Evolutionary conservation across 2,888 invertebrate genomes (phyloP).

Genomic region (Ectemnius lituratus): DNA sequence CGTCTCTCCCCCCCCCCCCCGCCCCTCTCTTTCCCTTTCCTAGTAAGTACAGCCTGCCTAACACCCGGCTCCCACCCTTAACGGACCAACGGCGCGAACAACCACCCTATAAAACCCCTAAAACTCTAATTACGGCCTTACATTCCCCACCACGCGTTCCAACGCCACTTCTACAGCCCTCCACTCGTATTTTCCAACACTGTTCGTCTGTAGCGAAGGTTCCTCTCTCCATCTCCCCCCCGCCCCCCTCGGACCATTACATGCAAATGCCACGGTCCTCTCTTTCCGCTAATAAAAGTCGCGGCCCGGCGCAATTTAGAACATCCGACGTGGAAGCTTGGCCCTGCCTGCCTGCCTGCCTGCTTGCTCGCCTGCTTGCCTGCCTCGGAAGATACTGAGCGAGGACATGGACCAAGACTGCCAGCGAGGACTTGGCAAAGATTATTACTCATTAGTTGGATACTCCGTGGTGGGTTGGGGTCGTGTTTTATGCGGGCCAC

Average conservation of each 20-base stretch:
- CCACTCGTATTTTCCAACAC: constrained; percentile 59
- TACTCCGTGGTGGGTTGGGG: constrained; percentile 14
- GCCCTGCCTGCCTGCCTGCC: constrained; percentile 38
- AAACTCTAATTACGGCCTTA: constrained; percentile 75
- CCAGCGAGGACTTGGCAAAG: constrained; percentile 32
- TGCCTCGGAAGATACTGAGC: constrained; percentile 41
- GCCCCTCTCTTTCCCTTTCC: neutral
- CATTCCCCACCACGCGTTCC: constrained; percentile 48
- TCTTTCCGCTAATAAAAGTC: constrained; percentile 75
- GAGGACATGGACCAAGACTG: constrained; percentile 45
- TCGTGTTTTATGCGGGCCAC: constrained; percentile 41
- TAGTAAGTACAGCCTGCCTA: constrained; percentile 27
- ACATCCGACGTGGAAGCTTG: constrained; percentile 60
- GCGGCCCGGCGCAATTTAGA: constrained; percentile 65
- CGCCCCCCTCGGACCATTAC: constrained; percentile 67
- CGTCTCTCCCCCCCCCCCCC: no score
- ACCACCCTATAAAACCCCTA: constrained; percentile 68
- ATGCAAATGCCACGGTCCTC: constrained; percentile 74
- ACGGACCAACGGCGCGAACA: constrained; percentile 54
- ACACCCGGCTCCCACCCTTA: constrained; percentile 25
- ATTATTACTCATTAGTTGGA: constrained; percentile 59
- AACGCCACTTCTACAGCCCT: constrained; percentile 33
- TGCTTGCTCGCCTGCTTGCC: constrained; percentile 38
- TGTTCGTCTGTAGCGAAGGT: constrained; percentile 29
- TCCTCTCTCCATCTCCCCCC: constrained; percentile 37